phyloP scores from a whole-genome alignment of 2,797 vertebrate species.

The Hemibagrus guttatus region DNA sequence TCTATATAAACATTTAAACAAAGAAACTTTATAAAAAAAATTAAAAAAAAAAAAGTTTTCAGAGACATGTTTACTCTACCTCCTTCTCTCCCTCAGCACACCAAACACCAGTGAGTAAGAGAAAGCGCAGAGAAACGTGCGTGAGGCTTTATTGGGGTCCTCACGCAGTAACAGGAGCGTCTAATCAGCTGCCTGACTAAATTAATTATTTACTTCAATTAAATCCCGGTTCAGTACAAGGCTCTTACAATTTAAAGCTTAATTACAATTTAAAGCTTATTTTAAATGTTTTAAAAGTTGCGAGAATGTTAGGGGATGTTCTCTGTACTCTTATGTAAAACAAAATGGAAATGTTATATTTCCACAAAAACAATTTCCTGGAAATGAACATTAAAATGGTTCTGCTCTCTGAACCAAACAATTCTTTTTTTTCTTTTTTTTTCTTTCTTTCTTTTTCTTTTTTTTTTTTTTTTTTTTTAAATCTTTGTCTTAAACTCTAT shows the following conservation, averaged over 20 bases:
- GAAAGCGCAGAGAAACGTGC: neutral
- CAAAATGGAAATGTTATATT: neutral
- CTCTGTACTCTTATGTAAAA: neutral
- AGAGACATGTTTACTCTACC: neutral
- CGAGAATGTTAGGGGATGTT: neutral
- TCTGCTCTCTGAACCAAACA: neutral
- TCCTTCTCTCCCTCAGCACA: neutral
- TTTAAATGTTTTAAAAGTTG: neutral
- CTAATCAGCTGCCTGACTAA: slow-evolving; percentile 39
- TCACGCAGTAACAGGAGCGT: neutral
- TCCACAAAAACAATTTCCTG: neutral
- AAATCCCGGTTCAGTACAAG: too few relatives aligned
- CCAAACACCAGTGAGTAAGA: neutral
- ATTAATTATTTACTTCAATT: neutral
- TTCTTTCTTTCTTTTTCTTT: too few relatives aligned
- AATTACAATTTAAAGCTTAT: too few relatives aligned
- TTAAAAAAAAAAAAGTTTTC: neutral
- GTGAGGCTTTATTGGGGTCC: slow-evolving; percentile 29
- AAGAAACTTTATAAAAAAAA: too few relatives aligned
- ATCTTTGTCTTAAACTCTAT: neutral
- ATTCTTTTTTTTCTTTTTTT: too few relatives aligned
- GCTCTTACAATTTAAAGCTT: too few relatives aligned
- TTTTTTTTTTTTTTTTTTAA: too few relatives aligned
- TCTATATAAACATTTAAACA: neutral
- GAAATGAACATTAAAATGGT: neutral